These are phyloP conservation scores for Caenorhabditis panamensis DNA, from an alignment of 2,888 invertebrate genomes.

Conservation along the genomic window DNA sequence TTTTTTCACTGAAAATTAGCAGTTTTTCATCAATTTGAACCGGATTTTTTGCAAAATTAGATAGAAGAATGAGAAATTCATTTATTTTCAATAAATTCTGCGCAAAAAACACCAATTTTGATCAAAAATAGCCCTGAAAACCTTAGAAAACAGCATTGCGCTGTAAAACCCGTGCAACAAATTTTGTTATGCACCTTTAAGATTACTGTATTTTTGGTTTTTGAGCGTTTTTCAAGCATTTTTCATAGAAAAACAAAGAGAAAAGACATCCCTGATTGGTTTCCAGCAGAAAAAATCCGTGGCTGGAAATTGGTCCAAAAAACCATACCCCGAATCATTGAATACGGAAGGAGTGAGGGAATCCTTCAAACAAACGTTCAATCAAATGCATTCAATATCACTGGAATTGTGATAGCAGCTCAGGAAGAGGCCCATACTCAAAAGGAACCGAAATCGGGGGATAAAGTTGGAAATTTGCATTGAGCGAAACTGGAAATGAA, in stretches of 20 bases:
- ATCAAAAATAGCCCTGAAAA: not conserved
- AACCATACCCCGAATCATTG: constrained; percentile 76
- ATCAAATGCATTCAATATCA: constrained; percentile 74
- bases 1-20: too few relatives aligned
- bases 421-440: constrained; percentile 79
- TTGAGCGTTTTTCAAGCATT: not conserved
- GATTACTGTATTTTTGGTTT: not conserved
- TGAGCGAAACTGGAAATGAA: not conserved
- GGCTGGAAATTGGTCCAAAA: constrained; percentile 80
- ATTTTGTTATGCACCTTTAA: too few relatives aligned
- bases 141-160: not conserved
- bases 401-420: constrained; percentile 78
- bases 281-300: constrained; percentile 68
- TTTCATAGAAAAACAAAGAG: not conserved
- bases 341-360: constrained; percentile 80
- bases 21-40: too few relatives aligned
- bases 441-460: constrained; percentile 77
- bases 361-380: constrained; percentile 73
- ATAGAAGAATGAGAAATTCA: too few relatives aligned
- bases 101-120: not conserved
- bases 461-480: constrained; percentile 70
- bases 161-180: too few relatives aligned
- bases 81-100: too few relatives aligned
- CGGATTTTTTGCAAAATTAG: too few relatives aligned
- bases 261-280: not conserved